phyloP scores from a whole-genome alignment of 2,113 vertebrate species.

The Lasiurus borealis region DNA sequence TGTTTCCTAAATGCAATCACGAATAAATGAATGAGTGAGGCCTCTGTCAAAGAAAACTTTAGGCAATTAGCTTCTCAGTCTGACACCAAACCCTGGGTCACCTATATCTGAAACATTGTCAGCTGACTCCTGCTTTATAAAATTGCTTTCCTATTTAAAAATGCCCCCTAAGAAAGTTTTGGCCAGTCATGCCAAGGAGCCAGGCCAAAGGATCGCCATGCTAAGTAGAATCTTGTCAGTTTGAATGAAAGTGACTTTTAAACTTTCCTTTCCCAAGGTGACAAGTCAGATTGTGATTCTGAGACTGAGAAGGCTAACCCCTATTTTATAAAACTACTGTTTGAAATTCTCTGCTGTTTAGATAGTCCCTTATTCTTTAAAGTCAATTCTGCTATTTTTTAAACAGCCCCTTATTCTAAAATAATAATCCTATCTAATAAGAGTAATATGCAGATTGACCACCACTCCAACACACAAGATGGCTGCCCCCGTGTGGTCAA shows the following conservation, averaged over 20 bases:
- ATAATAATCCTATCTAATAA: no score
- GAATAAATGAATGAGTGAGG: background rate
- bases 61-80: background rate
- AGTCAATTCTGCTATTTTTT: no score
- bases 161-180: background rate
- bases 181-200: background rate
- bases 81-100: background rate
- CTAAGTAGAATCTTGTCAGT: background rate
- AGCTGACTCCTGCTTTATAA: background rate
- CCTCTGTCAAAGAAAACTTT: background rate
- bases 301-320: background rate
- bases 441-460: no score
- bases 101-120: background rate
- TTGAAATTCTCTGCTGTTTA: no score
- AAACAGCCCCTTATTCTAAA: no score
- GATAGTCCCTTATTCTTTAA: no score
- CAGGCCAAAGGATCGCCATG: background rate
- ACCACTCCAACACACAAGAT: no score
- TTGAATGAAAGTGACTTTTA: background rate
- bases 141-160: constrained; percentile 21
- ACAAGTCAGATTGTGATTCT: background rate
- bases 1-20: background rate
- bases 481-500: no score
- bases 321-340: no score
- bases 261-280: background rate